Evolutionary conservation across 37 sponge, comb jelly and placozoan species (phyloP).

Genomic region (Geodia barretti): DNA sequence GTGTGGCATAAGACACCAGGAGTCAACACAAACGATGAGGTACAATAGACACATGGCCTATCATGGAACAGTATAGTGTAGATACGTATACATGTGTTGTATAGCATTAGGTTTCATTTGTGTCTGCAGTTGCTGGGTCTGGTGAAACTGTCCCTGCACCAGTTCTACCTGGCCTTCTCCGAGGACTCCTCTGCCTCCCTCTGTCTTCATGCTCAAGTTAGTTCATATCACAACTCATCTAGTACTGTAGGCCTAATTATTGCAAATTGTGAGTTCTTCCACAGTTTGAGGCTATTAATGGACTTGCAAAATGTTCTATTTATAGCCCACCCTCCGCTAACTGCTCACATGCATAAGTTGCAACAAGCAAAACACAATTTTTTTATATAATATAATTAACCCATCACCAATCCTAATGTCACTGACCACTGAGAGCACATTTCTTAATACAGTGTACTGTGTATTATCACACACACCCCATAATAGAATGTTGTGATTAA

Average conservation of each 20-base stretch:
- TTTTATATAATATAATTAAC: too few relatives aligned
- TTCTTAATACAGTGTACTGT: too few relatives aligned
- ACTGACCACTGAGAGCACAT: too few relatives aligned
- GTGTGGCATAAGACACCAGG: conserved; percentile 85
- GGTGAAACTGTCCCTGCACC: conserved; percentile 83
- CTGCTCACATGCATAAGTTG: too few relatives aligned
- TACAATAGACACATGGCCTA: neutral
- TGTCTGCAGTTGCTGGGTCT: conserved; percentile 79
- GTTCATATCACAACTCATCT: neutral
- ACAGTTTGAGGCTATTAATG: too few relatives aligned
- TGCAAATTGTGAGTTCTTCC: too few relatives aligned
- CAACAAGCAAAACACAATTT: neutral
- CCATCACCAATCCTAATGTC: too few relatives aligned
- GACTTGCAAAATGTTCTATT: too few relatives aligned
- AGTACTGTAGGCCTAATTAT: neutral
- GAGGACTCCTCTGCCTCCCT: conserved; percentile 26
- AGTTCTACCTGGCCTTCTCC: conserved; percentile 72
- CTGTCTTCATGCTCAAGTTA: conserved; percentile 53
- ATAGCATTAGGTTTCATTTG: neutral
- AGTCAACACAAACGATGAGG: conserved; percentile 48
- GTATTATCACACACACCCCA: neutral
- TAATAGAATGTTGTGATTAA: neutral
- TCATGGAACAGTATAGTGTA: neutral
- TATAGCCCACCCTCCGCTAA: neutral
- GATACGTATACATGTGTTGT: neutral